Evolutionary conservation across 1,140 invertebrate genomes (phyloP).

Genomic region (Lasioglossum baleicum): DNA sequence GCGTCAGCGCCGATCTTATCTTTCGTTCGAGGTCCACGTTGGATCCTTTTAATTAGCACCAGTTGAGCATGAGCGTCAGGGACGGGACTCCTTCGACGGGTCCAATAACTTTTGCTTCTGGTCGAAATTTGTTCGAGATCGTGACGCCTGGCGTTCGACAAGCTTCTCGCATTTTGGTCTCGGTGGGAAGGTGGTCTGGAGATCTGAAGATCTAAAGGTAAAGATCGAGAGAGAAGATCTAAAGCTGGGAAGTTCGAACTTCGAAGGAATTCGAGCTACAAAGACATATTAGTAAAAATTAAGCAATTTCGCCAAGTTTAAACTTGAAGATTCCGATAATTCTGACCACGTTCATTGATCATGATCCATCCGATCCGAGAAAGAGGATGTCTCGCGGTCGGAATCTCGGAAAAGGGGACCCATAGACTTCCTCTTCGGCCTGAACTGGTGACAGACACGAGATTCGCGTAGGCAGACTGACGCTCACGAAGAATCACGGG

Average conservation of each 20-base stretch:
- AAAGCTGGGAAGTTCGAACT: too few species aligned
- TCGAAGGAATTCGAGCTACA: too few species aligned
- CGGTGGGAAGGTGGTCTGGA: too few species aligned
- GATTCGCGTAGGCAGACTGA: constrained; percentile 53
- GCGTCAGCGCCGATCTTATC: constrained; percentile 77
- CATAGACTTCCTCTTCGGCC: background rate
- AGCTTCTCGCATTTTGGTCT: constrained; percentile 40
- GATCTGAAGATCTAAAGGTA: too few species aligned
- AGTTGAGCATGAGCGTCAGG: constrained; percentile 48
- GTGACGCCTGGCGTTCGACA: constrained; percentile 44
- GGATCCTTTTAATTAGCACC: constrained; percentile 77
- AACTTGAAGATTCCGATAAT: too few species aligned
- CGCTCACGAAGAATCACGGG: constrained; percentile 49
- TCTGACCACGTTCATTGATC: too few species aligned
- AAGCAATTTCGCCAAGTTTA: too few species aligned
- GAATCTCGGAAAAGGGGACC: background rate
- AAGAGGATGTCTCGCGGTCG: background rate
- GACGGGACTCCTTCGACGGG: constrained; percentile 30
- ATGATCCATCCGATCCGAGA: background rate
- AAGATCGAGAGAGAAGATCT: too few species aligned
- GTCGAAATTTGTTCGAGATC: constrained; percentile 42
- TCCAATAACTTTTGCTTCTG: constrained; percentile 51
- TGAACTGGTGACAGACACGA: constrained; percentile 6
- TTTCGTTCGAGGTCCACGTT: constrained; percentile 53
- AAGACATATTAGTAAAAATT: too few species aligned